Percentiles rank a stretch among this genome's conserved stretches.
Conservation (phyloP, 2,888 invertebrate species). For the Poecilobothrus nobilitatus region DNA sequence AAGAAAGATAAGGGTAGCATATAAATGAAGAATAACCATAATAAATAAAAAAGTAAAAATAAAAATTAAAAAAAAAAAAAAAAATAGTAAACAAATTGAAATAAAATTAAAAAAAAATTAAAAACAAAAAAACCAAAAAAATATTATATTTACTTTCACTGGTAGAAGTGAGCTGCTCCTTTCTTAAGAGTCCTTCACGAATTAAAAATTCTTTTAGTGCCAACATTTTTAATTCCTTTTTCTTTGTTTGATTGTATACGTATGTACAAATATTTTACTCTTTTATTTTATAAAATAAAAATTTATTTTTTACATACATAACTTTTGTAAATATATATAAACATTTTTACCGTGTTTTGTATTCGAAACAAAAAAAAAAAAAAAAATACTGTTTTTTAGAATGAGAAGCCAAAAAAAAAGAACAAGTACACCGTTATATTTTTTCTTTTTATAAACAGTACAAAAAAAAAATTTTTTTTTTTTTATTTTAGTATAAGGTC, state of each 20-base stretch:
- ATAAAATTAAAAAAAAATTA: not conserved
- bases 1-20: too few relatives aligned
- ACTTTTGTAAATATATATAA: not conserved
- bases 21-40: too few relatives aligned
- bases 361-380: too few relatives aligned
- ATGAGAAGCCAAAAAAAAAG: too few relatives aligned
- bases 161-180: slow-evolving; percentile 24
- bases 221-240: slow-evolving; percentile 26
- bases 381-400: too few relatives aligned
- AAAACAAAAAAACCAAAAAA: not conserved
- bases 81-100: not conserved
- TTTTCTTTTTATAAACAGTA: not conserved
- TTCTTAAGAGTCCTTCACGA: slow-evolving; percentile 36
- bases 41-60: too few relatives aligned
- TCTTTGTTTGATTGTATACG: not conserved
- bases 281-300: too few relatives aligned
- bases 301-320: not conserved
- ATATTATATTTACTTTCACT: slow-evolving; percentile 16
- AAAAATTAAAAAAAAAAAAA: not conserved
- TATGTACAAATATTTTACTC: too few relatives aligned
- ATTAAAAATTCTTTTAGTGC: slow-evolving; percentile 39
- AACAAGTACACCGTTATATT: not conserved
- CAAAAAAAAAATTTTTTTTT: not conserved
- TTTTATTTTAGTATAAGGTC: not conserved
- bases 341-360: not conserved